A percentile compares a stretch with the other conserved stretches of the same genome.
Conservation (phyloP, 2,888 invertebrate genomes). For the Eupithecia exiguata region DNA sequence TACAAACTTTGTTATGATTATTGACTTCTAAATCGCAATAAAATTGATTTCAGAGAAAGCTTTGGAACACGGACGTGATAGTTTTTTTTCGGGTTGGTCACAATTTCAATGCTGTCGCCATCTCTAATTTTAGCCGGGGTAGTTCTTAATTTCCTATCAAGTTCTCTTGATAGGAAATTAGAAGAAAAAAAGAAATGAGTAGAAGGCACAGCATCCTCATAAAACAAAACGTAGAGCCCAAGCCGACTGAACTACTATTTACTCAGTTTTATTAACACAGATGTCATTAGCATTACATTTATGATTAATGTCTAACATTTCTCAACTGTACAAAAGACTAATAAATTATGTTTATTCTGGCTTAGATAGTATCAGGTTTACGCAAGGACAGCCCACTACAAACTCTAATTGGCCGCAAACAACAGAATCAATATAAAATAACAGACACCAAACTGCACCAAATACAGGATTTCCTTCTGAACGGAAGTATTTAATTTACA, state of each 20-base stretch:
- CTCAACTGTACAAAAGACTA: not conserved
- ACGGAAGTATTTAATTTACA: not conserved
- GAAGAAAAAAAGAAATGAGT: not conserved
- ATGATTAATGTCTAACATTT: not conserved
- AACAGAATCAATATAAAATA: slow-evolving; percentile 54
- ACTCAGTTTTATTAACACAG: slow-evolving; percentile 3
- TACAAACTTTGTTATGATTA: not conserved
- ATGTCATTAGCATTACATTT: not conserved
- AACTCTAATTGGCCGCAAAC: slow-evolving; percentile 38
- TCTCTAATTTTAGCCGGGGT: not conserved
- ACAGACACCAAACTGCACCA: slow-evolving; percentile 31
- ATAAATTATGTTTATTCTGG: no score
- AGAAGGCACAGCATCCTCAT: not conserved
- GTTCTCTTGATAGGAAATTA: no score
- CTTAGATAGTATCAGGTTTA: slow-evolving; percentile 12
- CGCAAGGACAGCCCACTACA: slow-evolving; percentile 27
- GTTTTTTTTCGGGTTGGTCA: not conserved
- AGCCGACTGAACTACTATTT: not conserved
- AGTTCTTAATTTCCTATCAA: not conserved
- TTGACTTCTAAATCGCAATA: no score
- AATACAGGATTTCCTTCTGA: not conserved
- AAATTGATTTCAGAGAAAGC: no score
- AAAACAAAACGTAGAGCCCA: not conserved
- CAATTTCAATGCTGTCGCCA: not conserved
- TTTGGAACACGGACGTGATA: not conserved